phyloP scores from a whole-genome alignment of 2,113 vertebrate genomes.

The Sitta europaea region DNA sequence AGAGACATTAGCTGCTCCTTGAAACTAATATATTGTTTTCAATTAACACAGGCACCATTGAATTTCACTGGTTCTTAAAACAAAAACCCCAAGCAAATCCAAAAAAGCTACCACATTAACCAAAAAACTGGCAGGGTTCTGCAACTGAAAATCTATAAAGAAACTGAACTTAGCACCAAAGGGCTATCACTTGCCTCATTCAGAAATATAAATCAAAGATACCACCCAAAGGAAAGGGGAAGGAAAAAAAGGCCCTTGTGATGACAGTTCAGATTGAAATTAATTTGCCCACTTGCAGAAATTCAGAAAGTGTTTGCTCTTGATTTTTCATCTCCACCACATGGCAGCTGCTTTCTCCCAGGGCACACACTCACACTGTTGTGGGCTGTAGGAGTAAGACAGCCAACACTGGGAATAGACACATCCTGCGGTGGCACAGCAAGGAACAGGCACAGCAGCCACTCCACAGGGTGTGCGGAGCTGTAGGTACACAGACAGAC shows the following conservation, averaged over 20 bases:
- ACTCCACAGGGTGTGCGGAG: not conserved
- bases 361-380: not conserved
- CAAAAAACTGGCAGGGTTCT: not conserved
- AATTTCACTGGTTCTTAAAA: not conserved
- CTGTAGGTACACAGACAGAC: not conserved
- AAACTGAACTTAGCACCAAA: not conserved
- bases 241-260: slow-evolving; percentile 17
- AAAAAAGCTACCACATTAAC: not conserved
- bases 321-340: slow-evolving; percentile 29
- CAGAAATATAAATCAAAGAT: slow-evolving; percentile 44
- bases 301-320: slow-evolving; percentile 48
- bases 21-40: not conserved
- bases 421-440: not conserved
- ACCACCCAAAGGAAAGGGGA: slow-evolving; percentile 37
- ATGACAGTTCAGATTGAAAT: slow-evolving; percentile 58
- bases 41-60: not conserved
- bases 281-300: slow-evolving; percentile 60
- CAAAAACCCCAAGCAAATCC: not conserved
- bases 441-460: not conserved
- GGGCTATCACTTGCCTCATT: not conserved
- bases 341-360: slow-evolving; percentile 34
- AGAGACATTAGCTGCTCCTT: not conserved
- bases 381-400: not conserved
- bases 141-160: not conserved
- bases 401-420: not conserved